These are phyloP conservation scores for Hyphantria cunea DNA, from an alignment of 1,140 invertebrate species.

Conservation along the genomic window DNA sequence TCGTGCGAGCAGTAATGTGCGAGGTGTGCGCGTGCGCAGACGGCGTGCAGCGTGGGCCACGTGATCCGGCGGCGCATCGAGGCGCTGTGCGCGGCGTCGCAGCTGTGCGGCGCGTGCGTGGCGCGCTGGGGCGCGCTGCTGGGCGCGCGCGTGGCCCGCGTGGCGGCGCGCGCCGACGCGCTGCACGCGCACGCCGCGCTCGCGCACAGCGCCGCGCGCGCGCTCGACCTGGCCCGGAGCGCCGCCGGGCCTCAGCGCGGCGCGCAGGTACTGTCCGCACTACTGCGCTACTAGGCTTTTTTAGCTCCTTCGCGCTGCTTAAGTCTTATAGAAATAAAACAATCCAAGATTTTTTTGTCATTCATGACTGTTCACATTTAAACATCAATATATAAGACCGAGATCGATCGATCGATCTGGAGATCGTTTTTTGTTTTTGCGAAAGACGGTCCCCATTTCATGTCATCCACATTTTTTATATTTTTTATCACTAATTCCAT, in stretches of 20 bases:
- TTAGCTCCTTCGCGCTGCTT: no score
- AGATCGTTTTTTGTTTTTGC: no score
- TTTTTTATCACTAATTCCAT: no score
- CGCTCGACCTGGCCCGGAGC: constrained; percentile 38
- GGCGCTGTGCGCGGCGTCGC: constrained; percentile 60
- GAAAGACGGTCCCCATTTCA: no score
- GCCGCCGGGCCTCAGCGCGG: constrained; percentile 27
- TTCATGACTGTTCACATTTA: no score
- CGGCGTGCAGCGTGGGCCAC: constrained; percentile 92
- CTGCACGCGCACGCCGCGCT: constrained; percentile 49
- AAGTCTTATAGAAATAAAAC: no score
- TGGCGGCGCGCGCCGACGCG: constrained; percentile 45
- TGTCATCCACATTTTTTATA: no score
- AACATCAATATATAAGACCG: no score
- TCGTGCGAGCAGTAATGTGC: constrained; percentile 4
- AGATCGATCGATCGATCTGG: no score
- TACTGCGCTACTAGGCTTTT: no score
- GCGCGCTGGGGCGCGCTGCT: constrained; percentile 68
- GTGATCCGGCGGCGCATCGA: constrained; percentile 91
- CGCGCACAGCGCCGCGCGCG: constrained; percentile 44
- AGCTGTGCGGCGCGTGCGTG: constrained; percentile 66
- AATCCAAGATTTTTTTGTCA: no score
- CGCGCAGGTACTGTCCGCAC: no score
- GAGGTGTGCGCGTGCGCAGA: constrained; percentile 47
- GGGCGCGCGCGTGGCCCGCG: constrained; percentile 44